These are phyloP conservation scores for Homarus gammarus DNA, from an alignment of 2,888 invertebrate species.

Conservation along the genomic window DNA sequence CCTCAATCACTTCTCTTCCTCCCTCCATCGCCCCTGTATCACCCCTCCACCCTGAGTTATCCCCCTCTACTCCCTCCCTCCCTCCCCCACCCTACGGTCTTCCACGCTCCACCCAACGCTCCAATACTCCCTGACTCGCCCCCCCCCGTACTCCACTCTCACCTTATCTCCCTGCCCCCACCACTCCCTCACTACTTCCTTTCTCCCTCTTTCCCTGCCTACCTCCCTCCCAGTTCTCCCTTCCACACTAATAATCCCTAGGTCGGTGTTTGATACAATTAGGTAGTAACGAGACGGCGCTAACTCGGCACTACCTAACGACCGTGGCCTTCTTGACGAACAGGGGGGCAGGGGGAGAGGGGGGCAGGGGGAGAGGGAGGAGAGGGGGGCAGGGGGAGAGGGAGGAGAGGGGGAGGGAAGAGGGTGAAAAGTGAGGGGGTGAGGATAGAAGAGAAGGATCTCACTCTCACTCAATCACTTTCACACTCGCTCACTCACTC, in stretches of 20 bases:
- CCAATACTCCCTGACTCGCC: too few relatives aligned
- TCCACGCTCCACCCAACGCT: too few relatives aligned
- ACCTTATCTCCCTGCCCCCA: background rate
- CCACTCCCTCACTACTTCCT: background rate
- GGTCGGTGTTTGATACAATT: constrained; percentile 61
- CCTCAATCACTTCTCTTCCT: constrained; percentile 15
- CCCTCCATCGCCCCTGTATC: background rate
- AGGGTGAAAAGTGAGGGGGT: background rate
- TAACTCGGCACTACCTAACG: constrained; percentile 58
- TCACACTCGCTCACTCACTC: too few relatives aligned
- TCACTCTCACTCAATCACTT: background rate
- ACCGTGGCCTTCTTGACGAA: constrained; percentile 48
- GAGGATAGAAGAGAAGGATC: background rate
- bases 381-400: background rate
- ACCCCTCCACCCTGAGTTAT: too few relatives aligned
- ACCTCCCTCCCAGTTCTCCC: background rate
- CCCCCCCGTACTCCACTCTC: background rate
- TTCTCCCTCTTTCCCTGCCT: background rate
- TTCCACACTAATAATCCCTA: constrained; percentile 40
- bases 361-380: background rate
- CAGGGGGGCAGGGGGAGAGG: background rate
- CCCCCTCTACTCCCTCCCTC: background rate
- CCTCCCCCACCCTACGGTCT: too few relatives aligned
- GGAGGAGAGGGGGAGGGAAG: background rate
- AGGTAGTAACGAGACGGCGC: constrained; percentile 57